These are phyloP conservation scores for Drosophila arizonae DNA, from an alignment of 1,140 invertebrate species.

Conservation along the genomic window DNA sequence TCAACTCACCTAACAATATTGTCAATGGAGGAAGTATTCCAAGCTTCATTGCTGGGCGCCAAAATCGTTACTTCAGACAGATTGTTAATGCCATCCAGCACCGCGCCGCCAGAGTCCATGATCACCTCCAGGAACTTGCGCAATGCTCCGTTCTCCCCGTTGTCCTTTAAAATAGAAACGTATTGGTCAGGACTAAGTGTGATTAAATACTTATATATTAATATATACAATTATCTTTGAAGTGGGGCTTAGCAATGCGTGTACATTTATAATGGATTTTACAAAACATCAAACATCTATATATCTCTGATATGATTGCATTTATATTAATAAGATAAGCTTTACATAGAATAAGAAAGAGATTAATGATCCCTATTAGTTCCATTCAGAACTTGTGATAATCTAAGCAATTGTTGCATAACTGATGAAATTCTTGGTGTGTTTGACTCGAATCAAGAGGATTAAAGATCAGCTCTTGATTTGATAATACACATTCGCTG, in stretches of 20 bases:
- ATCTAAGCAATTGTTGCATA: background rate
- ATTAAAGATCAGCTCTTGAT: background rate
- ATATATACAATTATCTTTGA: background rate
- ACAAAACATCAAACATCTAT: slow-evolving; percentile 43
- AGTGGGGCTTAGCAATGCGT: slow-evolving; percentile 22
- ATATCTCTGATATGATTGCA: slow-evolving; percentile 24
- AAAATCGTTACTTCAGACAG: slow-evolving; percentile 92
- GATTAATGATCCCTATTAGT: too few relatives aligned
- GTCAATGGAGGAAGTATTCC: slow-evolving; percentile 88
- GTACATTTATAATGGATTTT: background rate
- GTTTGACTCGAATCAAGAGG: background rate
- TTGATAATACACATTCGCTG: background rate
- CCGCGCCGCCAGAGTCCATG: slow-evolving; percentile 88
- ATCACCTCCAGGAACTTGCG: slow-evolving; percentile 92
- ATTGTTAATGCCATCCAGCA: slow-evolving; percentile 88
- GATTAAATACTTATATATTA: background rate
- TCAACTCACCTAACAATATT: slow-evolving; percentile 85
- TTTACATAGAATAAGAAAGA: background rate
- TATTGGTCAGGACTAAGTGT: background rate
- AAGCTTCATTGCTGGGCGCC: slow-evolving; percentile 94
- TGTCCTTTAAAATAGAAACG: slow-evolving; percentile 84
- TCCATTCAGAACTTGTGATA: background rate
- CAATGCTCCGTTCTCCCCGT: slow-evolving; percentile 91
- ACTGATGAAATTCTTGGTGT: background rate
- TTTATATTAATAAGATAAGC: slow-evolving; percentile 14